A percentile compares a stretch with the other conserved stretches of the same genome.
Conservation (phyloP, 2,113 vertebrate species). For the Tachuris rubrigastra region DNA sequence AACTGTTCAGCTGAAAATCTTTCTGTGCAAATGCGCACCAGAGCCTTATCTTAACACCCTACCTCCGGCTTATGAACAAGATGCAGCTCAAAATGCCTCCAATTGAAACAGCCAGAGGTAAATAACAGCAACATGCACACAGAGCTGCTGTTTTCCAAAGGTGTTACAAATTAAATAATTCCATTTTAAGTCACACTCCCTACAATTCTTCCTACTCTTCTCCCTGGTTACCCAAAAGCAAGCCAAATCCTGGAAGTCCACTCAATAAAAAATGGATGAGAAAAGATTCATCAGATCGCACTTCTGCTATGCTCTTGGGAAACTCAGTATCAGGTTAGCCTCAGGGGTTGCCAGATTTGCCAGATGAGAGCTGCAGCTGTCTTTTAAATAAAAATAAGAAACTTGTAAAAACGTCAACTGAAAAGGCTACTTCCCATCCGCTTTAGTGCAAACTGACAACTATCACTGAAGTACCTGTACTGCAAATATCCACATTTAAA, state of each 20-base stretch:
- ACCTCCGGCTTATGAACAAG: neutral
- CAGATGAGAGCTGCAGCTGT: neutral
- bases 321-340: neutral
- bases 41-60: rapidly evolving
- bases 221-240: neutral
- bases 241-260: neutral
- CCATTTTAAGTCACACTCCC: neutral
- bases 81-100: neutral
- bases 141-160: neutral
- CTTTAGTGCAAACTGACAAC: neutral
- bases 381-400: neutral
- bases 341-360: neutral
- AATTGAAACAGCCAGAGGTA: neutral
- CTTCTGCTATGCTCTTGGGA: neutral
- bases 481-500: neutral
- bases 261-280: neutral
- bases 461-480: neutral
- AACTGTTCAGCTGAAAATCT: neutral
- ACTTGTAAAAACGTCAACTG: neutral
- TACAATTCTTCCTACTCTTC: neutral
- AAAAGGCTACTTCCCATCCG: neutral
- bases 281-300: neutral
- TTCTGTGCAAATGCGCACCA: neutral
- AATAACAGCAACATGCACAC: rapidly evolving
- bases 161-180: neutral